Base-by-base conservation (phyloP, 1,140 invertebrate species). In the Hyles euphorbiae region DNA sequence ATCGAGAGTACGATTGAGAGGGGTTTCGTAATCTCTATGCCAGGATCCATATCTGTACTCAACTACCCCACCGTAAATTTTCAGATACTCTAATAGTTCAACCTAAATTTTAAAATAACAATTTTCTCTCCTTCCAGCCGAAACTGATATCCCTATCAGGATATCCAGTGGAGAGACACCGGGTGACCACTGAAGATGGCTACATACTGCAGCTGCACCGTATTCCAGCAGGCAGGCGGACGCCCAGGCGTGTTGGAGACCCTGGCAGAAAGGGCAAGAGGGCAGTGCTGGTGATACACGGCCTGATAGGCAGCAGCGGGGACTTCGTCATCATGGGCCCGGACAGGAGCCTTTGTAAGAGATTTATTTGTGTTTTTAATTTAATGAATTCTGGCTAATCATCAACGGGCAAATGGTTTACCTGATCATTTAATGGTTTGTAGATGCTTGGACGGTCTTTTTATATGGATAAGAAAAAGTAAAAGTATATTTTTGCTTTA, bases 141-240 rank as follows among this genome's bases (percentile, higher is more conserved):
- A 74, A 90, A 59, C 69, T 91, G 5, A 83, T 90, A 40, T 63
- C 64, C 44, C 73, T 78, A 52, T 76, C 90, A 1, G 93, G 93
- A 34, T 95, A 95, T 72, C 89, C 90, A 2, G 82, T 91, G 3
- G 93, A 95, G 74, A 91, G 90, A 49, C 93, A 95, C 75, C 72
- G 90, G 1, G 91, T 93, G 11, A 90, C 89, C 58, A 95, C 94
- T 4, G 80, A 90, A 36, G 94, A 96, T 84, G 93, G 92, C 5
- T 96, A 95, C 82, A 89, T 94, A 34, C 80, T 96, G 9, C 91
- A 92, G 49, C 70, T 94, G 65, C 93, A 95, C 80, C 85, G 94
- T 65, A 92, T 95, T 47, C 91, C 92, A 2, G 75, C 82, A 0
- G 81, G 81, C 0, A 70, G 72, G 45, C 58, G 78, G 5, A 56